phyloP scores from a whole-genome alignment of 2,113 vertebrate species.

The Fregata magnificens region DNA sequence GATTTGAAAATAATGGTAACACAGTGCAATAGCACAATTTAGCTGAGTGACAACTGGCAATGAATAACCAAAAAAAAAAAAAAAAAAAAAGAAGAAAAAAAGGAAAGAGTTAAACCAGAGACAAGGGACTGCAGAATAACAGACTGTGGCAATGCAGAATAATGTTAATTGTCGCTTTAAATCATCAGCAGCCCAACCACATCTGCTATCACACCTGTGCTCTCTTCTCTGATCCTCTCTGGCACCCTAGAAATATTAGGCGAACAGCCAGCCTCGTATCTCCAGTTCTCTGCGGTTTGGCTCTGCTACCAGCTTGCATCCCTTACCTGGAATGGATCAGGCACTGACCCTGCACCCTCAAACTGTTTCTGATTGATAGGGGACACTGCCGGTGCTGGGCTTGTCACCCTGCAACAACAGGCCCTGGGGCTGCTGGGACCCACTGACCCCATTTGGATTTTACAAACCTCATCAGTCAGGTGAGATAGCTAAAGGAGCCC shows the following conservation, averaged over 20 bases:
- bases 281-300: background rate
- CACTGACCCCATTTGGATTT: background rate
- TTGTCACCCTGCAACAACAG: background rate
- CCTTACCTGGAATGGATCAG: background rate
- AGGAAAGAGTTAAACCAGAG: background rate
- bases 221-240: conserved; percentile 14
- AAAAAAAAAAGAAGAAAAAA: background rate
- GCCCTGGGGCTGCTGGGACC: background rate
- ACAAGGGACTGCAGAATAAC: background rate
- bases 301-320: background rate
- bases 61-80: background rate
- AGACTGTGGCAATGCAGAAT: background rate
- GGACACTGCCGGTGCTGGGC: background rate
- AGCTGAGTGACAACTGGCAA: background rate
- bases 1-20: conserved; percentile 43
- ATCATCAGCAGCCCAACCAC: conserved; percentile 14
- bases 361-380: conserved; percentile 7
- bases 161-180: conserved; percentile 41
- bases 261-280: background rate
- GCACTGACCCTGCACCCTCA: background rate
- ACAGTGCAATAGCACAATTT: conserved; percentile 8
- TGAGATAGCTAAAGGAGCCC: conserved; percentile 12
- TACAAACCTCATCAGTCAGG: conserved; percentile 19
- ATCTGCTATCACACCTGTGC: conserved; percentile 66
- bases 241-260: conserved; percentile 32